Evolutionary conservation across 2,888 invertebrate species (phyloP), one percentile per base, ranked within the genome.

Genomic region (Thyatira batis): DNA sequence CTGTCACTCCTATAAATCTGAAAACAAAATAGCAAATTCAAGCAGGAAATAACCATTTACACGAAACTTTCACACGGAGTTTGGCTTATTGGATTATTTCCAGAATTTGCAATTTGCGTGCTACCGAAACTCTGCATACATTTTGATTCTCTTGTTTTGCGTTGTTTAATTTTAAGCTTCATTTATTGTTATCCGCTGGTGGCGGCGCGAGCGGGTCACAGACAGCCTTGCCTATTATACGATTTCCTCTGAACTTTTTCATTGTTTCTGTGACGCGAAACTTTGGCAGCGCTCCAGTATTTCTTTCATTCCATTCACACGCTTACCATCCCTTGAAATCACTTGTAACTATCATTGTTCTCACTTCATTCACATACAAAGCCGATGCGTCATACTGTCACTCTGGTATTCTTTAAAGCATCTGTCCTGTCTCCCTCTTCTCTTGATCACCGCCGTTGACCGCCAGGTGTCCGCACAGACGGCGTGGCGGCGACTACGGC

Each of bases 381-480:
- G 20, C 5, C 28, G 1, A 20, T 2, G 0, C 4, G 1, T 17
- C 11, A 27, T 46, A 20, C 13, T 39, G n/a, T 6, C 39, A 17
- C 8, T 63, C 57, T 65, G 65, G 62, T 58, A 63, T 64, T 66
- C 67, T 71, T 66, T 70, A 50, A 50, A 54, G 52, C 61, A 79
- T 76, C 82, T 84, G 67, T 85, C 83, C 85, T 80, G 78, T 85
- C 85, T 82, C 83, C 79, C 85, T 89, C 85, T 90, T 91, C 90
- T 87, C 85, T 88, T 89, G 87, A 89, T 87, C 73, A 75, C 82
- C 85, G 73, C 68, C 82, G 84, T 87, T 90, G 88, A 89, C 87
- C 89, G 61, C 79, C 88, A 94, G 94, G 94, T 89, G 93, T 94
- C 76, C 93, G 94, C 87, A 89, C 93, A 86, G 94, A 93, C 92